phyloP scores from a whole-genome alignment of 2,888 invertebrate genomes.

The Charanyca ferruginea region DNA sequence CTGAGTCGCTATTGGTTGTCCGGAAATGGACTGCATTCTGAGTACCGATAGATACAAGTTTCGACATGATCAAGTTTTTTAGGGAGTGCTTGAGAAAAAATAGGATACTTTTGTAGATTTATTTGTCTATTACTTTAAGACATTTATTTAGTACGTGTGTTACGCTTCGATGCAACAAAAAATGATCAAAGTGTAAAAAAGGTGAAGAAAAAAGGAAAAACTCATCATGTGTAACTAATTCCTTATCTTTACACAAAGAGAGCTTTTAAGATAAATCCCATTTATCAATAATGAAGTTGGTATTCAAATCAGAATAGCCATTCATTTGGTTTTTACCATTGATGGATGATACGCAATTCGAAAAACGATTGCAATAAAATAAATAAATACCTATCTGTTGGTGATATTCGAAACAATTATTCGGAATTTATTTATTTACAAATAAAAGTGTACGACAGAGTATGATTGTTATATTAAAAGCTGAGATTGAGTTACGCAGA shows the following conservation, averaged over 20 bases:
- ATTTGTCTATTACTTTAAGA: conserved; percentile 45
- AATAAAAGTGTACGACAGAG: not conserved
- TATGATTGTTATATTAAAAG: not conserved
- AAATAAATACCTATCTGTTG: conserved; percentile 3
- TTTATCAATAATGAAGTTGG: conserved; percentile 17
- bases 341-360: not conserved
- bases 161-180: conserved; percentile 34
- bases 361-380: conserved; percentile 14
- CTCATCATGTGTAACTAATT: conserved; percentile 34
- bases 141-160: conserved; percentile 58
- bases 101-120: conserved; percentile 21
- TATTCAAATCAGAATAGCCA: conserved; percentile 17
- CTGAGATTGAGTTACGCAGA: not conserved
- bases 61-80: conserved; percentile 60
- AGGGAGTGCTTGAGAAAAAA: conserved; percentile 49
- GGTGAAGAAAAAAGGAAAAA: conserved; percentile 15
- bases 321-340: conserved; percentile 18
- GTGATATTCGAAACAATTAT: not conserved
- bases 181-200: conserved; percentile 18
- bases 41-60: conserved; percentile 67
- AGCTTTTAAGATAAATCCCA: conserved; percentile 15
- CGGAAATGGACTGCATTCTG: conserved; percentile 80
- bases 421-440: conserved; percentile 24
- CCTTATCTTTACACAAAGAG: conserved; percentile 13
- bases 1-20: conserved; percentile 66